Conservation (phyloP, 2,113 vertebrate genomes). For the Rhinoderma darwinii region DNA sequence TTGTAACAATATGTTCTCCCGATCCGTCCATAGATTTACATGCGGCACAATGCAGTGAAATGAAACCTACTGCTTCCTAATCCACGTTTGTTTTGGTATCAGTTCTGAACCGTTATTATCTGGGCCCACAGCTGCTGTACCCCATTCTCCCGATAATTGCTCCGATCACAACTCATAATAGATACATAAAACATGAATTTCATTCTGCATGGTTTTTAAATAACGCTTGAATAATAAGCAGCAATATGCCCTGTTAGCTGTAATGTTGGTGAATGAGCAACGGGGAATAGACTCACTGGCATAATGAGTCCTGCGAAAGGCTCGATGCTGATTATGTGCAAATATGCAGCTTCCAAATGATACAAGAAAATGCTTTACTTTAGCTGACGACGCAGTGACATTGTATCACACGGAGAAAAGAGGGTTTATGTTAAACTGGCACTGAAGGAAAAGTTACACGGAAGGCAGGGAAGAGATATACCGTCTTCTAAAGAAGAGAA, state of each 20-base stretch:
- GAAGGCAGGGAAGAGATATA: neutral
- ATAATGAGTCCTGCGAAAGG: slow-evolving; percentile 23
- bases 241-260: neutral
- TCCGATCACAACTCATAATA: slow-evolving; percentile 69
- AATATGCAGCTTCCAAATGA: slow-evolving; percentile 26
- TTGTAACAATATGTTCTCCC: slow-evolving; percentile 34
- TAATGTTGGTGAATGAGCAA: slow-evolving; percentile 38
- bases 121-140: slow-evolving; percentile 70
- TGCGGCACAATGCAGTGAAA: slow-evolving; percentile 5
- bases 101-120: slow-evolving; percentile 70
- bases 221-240: slow-evolving; percentile 48
- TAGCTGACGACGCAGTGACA: slow-evolving; percentile 51
- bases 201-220: slow-evolving; percentile 64
- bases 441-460: slow-evolving; percentile 4
- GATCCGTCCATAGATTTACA: slow-evolving; percentile 7
- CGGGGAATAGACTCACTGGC: slow-evolving; percentile 62
- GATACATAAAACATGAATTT: slow-evolving; percentile 65
- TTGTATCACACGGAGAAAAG: slow-evolving; percentile 39
- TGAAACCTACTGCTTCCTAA: slow-evolving; percentile 69
- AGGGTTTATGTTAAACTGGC: slow-evolving; percentile 28
- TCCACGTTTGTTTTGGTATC: slow-evolving; percentile 66
- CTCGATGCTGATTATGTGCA: slow-evolving; percentile 41
- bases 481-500: neutral
- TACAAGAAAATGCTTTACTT: slow-evolving; percentile 30
- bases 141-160: slow-evolving; percentile 72